phyloP scores from a whole-genome alignment of 1,140 invertebrate genomes.

The Scylla paramamosain region DNA sequence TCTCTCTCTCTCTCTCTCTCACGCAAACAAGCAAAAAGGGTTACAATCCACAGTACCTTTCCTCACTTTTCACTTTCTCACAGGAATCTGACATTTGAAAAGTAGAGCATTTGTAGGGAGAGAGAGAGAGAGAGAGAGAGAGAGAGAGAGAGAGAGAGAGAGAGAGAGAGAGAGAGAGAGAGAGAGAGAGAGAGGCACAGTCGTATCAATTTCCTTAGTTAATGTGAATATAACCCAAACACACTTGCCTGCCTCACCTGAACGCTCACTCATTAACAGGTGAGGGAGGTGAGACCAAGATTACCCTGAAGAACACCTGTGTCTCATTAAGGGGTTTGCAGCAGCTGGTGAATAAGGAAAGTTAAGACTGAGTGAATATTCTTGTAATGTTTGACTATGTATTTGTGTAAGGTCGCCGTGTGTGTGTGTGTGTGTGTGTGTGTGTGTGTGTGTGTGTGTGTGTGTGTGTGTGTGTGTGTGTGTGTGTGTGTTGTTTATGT shows the following conservation, averaged over 20 bases:
- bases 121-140: slow-evolving; percentile 36
- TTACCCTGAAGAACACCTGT: too few species aligned
- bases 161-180: slow-evolving; percentile 51
- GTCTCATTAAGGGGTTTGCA: too few species aligned
- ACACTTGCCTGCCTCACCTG: neutral
- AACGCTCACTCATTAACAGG: neutral
- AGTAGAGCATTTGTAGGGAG: neutral
- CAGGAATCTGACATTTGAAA: neutral
- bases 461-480: too few species aligned
- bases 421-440: too few species aligned
- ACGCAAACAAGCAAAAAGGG: too few species aligned
- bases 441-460: too few species aligned
- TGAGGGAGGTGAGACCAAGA: too few species aligned
- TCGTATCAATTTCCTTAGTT: neutral
- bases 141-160: slow-evolving; percentile 20
- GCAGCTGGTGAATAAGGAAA: too few species aligned
- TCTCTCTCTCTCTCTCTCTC: neutral
- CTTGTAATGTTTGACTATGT: too few species aligned
- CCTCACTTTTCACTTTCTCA: neutral
- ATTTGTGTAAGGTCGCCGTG: too few species aligned
- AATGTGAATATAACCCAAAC: neutral
- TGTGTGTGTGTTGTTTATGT: too few species aligned
- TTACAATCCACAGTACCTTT: neutral
- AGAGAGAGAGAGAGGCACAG: neutral
- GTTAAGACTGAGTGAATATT: too few species aligned